Evolutionary conservation across 37 sponge, comb jelly and placozoan genomes (phyloP), one percentile per base, ranked within the genome.

Genomic region (Mnemiopsis leidyi): DNA sequence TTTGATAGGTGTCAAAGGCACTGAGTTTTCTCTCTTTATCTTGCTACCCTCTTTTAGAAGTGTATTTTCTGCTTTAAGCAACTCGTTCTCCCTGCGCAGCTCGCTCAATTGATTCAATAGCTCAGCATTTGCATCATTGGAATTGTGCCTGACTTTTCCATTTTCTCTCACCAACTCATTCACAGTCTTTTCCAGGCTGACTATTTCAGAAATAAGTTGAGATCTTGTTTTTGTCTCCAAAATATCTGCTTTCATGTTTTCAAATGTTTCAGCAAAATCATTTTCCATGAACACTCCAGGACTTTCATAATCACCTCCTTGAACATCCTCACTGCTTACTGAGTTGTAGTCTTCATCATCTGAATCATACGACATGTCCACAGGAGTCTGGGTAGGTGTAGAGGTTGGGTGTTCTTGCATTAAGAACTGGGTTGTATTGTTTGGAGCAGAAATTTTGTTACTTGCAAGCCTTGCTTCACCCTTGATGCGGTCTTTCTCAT

Each of bases 231-330:
- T 85, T 26, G 40, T 33, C 36, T 85, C 90, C 90, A 85, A n/a
- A 23, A 85, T 85, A 85, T 85, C 90, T 25, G 90, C 90, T 25
- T 85, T 85, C 90, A 85, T 85, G 61, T 40, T 85, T 3, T 85
- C 90, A 85, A 85, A 85, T n/a, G 90, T 85, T 40, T 85, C 90
- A 38, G 90, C 90, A 40, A 85, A 85, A 85, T 85, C 90, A 28
- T 85, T 85, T 28, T 85, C 90, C 40, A 85, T 40, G 61, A 85
- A 85, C 23, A 38, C 61, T 25, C 90, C 90, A 85, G 90, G 36
- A 40, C 90, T 85, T 48, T 48, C 61, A 5, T 18, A 48, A 48
- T 5, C 61, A 18, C 61, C 61, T 18, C 9, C 9, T 25, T 85
- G 90, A 7, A 40, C 39, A 25, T 85, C 90, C 13, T 85, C 90